Conservation (phyloP, 2,113 vertebrate species). For the Chinchilla lanigera region DNA sequence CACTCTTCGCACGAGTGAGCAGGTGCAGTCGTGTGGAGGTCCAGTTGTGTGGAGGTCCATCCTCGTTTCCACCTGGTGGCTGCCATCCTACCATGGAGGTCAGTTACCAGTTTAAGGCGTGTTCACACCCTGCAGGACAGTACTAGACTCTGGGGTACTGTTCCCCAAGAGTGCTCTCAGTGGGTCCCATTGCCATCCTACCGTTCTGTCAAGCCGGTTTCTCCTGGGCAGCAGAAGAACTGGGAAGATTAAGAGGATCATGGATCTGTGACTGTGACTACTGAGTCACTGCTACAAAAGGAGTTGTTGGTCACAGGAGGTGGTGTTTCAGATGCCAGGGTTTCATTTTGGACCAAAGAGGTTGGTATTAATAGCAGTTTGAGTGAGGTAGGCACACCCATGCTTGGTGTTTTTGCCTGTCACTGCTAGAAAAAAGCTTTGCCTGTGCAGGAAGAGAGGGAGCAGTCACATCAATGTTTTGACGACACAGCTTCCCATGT, state of each 20-base stretch:
- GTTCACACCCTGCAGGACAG: background rate
- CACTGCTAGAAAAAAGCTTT: background rate
- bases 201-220: background rate
- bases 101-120: background rate
- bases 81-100: background rate
- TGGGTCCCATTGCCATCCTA: background rate
- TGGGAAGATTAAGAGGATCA: background rate
- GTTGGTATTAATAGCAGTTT: background rate
- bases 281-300: background rate
- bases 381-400: background rate
- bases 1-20: background rate
- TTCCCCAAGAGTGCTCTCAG: background rate
- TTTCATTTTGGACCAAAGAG: background rate
- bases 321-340: background rate
- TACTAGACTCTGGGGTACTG: too few species aligned
- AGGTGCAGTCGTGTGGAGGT: too few species aligned
- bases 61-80: background rate
- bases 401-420: background rate
- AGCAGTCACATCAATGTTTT: background rate
- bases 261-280: background rate
- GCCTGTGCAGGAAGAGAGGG: background rate
- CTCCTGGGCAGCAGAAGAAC: background rate
- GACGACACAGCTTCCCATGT: background rate
- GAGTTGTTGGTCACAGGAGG: background rate
- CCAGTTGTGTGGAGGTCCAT: fast-evolving